phyloP scores from a whole-genome alignment of 2,113 vertebrate genomes.

The Sceloporus tristichus region DNA sequence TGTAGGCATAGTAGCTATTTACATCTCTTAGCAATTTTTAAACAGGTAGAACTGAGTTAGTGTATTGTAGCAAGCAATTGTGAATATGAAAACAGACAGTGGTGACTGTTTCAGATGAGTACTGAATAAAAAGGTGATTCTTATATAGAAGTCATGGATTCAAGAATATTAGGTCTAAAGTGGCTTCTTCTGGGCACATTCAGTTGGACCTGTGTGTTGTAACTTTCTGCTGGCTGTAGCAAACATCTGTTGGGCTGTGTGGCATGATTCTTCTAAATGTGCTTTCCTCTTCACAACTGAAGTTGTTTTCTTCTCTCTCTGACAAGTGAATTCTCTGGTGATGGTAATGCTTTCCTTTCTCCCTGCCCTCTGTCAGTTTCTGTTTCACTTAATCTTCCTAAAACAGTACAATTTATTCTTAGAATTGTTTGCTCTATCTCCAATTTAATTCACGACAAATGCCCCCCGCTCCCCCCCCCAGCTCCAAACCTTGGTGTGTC shows the following conservation, averaged over 20 bases:
- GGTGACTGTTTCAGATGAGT: background rate
- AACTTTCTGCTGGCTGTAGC: background rate
- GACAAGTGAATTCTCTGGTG: background rate
- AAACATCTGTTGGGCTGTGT: background rate
- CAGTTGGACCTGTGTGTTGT: background rate
- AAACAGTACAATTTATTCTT: background rate
- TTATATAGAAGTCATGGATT: background rate
- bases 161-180: background rate
- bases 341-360: background rate
- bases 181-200: background rate
- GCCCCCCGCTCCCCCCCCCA: no score
- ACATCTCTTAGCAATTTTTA: no score
- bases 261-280: background rate
- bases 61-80: background rate
- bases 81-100: background rate
- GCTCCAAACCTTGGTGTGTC: background rate
- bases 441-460: background rate
- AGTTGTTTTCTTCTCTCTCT: background rate
- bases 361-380: constrained; percentile 1
- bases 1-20: no score
- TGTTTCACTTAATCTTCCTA: background rate
- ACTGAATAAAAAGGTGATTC: background rate
- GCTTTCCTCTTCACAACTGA: background rate
- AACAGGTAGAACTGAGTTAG: no score
- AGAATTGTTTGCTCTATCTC: background rate